Evolutionary conservation across 1,140 invertebrate species (phyloP), one percentile per base, ranked within the genome.

Genomic region (Cheumatopsyche charites): DNA sequence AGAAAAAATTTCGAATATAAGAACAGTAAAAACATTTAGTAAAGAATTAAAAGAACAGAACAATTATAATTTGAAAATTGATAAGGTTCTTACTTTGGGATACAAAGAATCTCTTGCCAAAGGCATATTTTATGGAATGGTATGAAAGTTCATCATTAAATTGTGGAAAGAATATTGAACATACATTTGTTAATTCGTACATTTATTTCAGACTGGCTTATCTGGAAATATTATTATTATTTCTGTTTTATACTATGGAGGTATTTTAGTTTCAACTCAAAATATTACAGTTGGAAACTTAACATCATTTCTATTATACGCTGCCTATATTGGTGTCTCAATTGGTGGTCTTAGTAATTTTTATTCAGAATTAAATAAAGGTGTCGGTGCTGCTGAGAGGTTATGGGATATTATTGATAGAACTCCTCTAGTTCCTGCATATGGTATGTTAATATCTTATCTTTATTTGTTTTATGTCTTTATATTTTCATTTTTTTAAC

Each of bases 301-400:
- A 13, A 96, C 94, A 0, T 90, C 96, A 0, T 98, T 98, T 81
- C 83, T 98, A 13, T 79, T 98, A 1, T 98, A 98, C 80, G 94
- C 95, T 2, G 94, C 91, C 0, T 98, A 98, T 79, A 92, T 96
- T 36, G 95, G 94, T 1, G 88, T 98, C 15, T 94, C 95, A 9
- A 87, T 98, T 49, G 90, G 90, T 42, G 94, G 94, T 0, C 78
- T 98, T 19, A 92, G 92, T 23, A 91, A 89, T 74, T 98, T 98
- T 80, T 98, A 97, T 79, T 91, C 94, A 0, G 95, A 98, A 79
- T 79, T 98, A 72, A 98, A 97, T 83, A 93, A 93, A 82, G 96
- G 94, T 0, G 81, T 98, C 1, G 97, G 96, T 0, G 96, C 97
- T 0, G 94, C 93, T 21, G 87, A 89, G 1, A 86, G 96, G 62